phyloP scores from a whole-genome alignment of 2,797 vertebrate species.

The Morelia viridis region DNA sequence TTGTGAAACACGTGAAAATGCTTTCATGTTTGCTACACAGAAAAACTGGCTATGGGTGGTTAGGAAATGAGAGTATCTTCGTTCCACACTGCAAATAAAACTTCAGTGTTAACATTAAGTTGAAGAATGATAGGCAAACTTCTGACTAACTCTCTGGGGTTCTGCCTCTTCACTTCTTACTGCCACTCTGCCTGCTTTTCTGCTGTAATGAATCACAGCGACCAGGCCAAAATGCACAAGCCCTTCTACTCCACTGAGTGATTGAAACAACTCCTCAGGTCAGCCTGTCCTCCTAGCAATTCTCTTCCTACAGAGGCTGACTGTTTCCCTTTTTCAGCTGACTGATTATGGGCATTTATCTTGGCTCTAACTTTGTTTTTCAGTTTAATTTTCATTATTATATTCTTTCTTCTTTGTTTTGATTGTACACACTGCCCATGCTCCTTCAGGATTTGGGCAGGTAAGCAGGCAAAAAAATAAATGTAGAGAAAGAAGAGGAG shows the following conservation, averaged over 20 bases:
- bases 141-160: not conserved
- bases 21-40: not conserved
- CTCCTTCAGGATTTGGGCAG: not conserved
- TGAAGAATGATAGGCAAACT: not conserved
- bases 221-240: not conserved
- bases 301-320: not conserved
- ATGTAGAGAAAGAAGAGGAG: too few species aligned
- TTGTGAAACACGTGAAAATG: not conserved
- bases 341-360: too few species aligned
- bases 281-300: not conserved
- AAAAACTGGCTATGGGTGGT: too few species aligned
- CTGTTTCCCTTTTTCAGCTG: not conserved
- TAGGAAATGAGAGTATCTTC: too few species aligned
- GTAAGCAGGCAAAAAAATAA: not conserved
- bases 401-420: not conserved
- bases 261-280: not conserved
- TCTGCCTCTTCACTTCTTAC: not conserved
- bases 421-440: not conserved
- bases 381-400: not conserved
- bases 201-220: not conserved
- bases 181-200: too few species aligned
- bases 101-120: not conserved
- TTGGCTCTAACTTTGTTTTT: too few species aligned
- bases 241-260: not conserved
- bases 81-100: too few species aligned